Conservation (phyloP, 2,888 invertebrate species). For the Campoplex nolae region DNA sequence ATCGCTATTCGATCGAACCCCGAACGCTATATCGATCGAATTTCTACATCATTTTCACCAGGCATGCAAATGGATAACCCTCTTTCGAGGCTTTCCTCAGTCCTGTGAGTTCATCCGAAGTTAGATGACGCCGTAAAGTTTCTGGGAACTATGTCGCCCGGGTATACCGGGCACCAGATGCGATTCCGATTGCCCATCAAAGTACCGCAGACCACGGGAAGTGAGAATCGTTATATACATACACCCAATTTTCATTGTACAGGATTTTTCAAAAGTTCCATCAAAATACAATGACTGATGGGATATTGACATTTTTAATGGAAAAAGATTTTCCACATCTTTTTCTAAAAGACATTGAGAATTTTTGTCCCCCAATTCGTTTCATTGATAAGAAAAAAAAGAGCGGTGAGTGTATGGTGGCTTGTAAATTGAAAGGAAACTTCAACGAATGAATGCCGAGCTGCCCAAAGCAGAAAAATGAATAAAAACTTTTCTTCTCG, state of each 20-base stretch:
- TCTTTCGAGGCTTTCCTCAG: slow-evolving; percentile 34
- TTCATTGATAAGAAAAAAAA: not conserved
- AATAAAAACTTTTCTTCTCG: not conserved
- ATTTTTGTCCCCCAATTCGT: not conserved
- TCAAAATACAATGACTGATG: not conserved
- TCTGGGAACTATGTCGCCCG: slow-evolving; percentile 54
- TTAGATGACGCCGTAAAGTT: slow-evolving; percentile 41
- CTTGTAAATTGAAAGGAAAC: not conserved
- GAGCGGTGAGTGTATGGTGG: not conserved
- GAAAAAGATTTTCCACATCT: not conserved
- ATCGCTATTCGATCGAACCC: not conserved
- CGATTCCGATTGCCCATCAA: slow-evolving; percentile 55
- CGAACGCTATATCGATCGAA: not conserved
- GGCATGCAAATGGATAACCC: slow-evolving; percentile 43
- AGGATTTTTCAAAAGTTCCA: not conserved
- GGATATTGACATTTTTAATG: not conserved
- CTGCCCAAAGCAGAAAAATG: not conserved
- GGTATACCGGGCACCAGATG: slow-evolving; percentile 34
- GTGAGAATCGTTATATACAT: slow-evolving; percentile 47
- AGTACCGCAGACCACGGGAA: slow-evolving; percentile 41
- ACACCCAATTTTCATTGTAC: slow-evolving; percentile 15
- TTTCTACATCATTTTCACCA: slow-evolving; percentile 10
- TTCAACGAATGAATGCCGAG: not conserved
- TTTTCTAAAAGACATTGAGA: not conserved
- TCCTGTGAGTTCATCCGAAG: slow-evolving; percentile 14